Conservation (phyloP, 2,888 invertebrate genomes). For the Tetramorium bicarinatum region DNA sequence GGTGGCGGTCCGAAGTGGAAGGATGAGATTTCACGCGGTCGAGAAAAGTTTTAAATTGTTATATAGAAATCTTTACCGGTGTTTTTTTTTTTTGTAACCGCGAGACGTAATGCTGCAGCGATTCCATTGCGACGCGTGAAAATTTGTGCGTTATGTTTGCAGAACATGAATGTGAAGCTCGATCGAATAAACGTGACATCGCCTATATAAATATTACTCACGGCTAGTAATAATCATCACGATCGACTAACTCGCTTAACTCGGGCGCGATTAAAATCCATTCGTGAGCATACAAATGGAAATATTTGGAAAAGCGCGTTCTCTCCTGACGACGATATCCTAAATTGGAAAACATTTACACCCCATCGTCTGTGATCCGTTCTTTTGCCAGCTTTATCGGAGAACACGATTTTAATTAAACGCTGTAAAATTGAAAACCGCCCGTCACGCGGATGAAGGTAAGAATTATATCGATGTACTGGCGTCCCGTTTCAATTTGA, state of each 20-base stretch:
- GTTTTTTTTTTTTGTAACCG: neutral
- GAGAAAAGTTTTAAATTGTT: constrained; percentile 37
- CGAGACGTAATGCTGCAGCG: neutral
- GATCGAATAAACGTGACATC: constrained; percentile 10
- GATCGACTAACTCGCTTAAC: constrained; percentile 51
- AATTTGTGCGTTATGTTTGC: constrained; percentile 6
- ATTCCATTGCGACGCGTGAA: neutral
- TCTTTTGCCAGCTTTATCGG: constrained; percentile 19
- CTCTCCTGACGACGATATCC: neutral
- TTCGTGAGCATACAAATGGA: constrained; percentile 36
- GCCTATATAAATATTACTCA: constrained; percentile 57
- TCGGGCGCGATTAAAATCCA: constrained; percentile 45
- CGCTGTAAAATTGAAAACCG: constrained; percentile 29
- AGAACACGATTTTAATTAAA: constrained; percentile 35
- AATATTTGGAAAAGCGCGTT: constrained; percentile 36
- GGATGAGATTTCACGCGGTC: neutral
- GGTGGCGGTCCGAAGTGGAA: neutral
- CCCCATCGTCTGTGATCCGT: neutral
- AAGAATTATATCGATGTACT: constrained; percentile 33
- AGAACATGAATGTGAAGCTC: neutral
- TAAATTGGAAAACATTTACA: constrained; percentile 41
- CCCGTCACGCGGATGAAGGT: neutral
- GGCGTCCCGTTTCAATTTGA: neutral
- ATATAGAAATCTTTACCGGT: neutral
- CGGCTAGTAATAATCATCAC: constrained; percentile 46